Conservation (phyloP, 2,888 invertebrate genomes). For the Archips crataeganus region DNA sequence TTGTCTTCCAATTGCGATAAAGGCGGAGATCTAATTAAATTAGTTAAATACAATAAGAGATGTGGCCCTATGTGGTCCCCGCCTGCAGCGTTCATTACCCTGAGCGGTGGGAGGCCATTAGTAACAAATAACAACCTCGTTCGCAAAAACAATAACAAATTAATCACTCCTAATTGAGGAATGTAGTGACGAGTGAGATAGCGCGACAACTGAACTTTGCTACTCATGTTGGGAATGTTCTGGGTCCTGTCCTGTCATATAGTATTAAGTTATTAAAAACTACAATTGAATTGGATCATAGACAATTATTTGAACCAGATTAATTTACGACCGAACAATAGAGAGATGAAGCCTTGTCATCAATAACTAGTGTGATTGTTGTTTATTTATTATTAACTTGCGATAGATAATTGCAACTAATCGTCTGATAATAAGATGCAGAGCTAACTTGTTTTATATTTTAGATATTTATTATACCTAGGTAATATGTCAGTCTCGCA, state of each 20-base stretch:
- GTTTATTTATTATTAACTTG: not conserved
- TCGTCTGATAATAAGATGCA: not conserved
- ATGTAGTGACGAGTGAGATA: slow-evolving; percentile 40
- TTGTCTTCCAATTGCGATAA: slow-evolving; percentile 6
- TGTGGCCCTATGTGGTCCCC: slow-evolving; percentile 56
- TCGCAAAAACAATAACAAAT: slow-evolving; percentile 68
- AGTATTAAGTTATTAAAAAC: slow-evolving; percentile 21
- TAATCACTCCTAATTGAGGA: slow-evolving; percentile 56
- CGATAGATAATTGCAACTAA: slow-evolving; percentile 17
- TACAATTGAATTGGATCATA: slow-evolving; percentile 2
- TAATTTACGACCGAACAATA: slow-evolving; percentile 20
- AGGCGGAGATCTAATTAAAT: slow-evolving; percentile 31
- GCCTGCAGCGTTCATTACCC: slow-evolving; percentile 56
- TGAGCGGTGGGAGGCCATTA: slow-evolving; percentile 66
- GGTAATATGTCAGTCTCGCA: not conserved
- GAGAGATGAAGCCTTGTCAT: slow-evolving; percentile 8
- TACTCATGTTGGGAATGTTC: slow-evolving; percentile 10
- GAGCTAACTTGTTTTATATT: not conserved
- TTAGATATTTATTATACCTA: not conserved
- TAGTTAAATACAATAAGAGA: slow-evolving; percentile 35
- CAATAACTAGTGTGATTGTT: not conserved
- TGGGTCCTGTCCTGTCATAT: not conserved
- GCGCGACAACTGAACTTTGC: slow-evolving; percentile 8
- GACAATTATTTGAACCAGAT: slow-evolving; percentile 9
- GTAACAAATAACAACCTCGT: slow-evolving; percentile 62